Evolutionary conservation across 2,888 invertebrate genomes (phyloP).

Genomic region (Macrosiphum euphorbiae): DNA sequence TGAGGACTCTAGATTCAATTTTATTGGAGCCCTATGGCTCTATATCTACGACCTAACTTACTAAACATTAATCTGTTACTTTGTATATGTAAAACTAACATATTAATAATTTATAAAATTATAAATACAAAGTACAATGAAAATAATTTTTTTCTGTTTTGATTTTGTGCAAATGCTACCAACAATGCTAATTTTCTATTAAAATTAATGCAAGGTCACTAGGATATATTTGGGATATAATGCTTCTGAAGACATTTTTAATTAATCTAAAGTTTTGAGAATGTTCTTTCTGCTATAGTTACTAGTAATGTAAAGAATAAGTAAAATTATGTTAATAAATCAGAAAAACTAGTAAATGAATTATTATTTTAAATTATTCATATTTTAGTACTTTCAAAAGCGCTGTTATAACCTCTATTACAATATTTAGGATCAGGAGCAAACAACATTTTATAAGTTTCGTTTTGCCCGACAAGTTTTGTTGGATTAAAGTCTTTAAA

Average conservation of each 20-base stretch:
- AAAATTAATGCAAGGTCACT: neutral
- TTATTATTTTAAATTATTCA: neutral
- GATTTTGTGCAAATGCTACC: neutral
- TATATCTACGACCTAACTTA: neutral
- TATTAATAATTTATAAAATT: neutral
- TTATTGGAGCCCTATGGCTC: neutral
- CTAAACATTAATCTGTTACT: neutral
- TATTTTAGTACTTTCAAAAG: constrained; percentile 22
- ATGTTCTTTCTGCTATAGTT: neutral
- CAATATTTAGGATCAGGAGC: neutral
- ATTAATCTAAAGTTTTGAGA: neutral
- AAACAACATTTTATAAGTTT: neutral
- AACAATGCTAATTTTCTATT: neutral
- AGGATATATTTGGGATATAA: neutral
- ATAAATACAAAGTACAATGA: neutral
- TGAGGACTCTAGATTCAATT: neutral
- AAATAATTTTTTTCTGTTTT: neutral
- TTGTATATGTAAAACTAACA: no score
- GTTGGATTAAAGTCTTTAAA: neutral
- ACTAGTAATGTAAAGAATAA: neutral
- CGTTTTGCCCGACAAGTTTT: neutral
- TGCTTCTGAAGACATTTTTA: neutral
- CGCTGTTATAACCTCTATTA: neutral
- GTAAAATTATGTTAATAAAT: neutral
- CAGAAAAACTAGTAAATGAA: neutral